phyloP scores from a whole-genome alignment of 2,888 invertebrate genomes.

The Anthrax anthrax region DNA sequence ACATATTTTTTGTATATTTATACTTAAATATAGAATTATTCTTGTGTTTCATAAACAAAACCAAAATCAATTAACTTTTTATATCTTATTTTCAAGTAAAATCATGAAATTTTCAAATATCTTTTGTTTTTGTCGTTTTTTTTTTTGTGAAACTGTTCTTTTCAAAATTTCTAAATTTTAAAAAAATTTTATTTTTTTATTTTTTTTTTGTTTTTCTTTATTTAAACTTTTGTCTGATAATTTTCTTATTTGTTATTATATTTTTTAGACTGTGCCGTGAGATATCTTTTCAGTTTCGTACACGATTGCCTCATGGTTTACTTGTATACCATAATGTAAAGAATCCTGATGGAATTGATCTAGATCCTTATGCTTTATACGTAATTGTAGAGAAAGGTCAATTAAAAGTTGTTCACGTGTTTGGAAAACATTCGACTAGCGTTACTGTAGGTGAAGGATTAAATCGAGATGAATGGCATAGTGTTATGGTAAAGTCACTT shows the following conservation, averaged over 20 bases:
- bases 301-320: conserved; percentile 73
- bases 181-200: no score
- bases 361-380: conserved; percentile 80
- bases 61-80: no score
- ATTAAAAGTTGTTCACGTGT: conserved; percentile 81
- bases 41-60: no score
- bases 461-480: conserved; percentile 83
- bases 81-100: no score
- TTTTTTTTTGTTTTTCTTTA: no score
- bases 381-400: conserved; percentile 86
- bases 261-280: conserved; percentile 60
- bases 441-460: conserved; percentile 77
- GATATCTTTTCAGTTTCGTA: conserved; percentile 79
- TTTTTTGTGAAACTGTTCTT: no score
- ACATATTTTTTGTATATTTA: no score
- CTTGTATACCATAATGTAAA: conserved; percentile 84
- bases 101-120: no score
- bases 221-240: background rate
- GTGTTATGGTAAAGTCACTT: conserved; percentile 48
- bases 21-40: no score
- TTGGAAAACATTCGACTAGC: conserved; percentile 68
- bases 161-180: no score
- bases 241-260: background rate
- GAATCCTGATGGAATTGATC: conserved; percentile 59
- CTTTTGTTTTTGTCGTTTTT: no score